Evolutionary conservation across 2,797 vertebrate species (phyloP), one percentile per base, ranked within the genome.

Genomic region (Myotis myotis): DNA sequence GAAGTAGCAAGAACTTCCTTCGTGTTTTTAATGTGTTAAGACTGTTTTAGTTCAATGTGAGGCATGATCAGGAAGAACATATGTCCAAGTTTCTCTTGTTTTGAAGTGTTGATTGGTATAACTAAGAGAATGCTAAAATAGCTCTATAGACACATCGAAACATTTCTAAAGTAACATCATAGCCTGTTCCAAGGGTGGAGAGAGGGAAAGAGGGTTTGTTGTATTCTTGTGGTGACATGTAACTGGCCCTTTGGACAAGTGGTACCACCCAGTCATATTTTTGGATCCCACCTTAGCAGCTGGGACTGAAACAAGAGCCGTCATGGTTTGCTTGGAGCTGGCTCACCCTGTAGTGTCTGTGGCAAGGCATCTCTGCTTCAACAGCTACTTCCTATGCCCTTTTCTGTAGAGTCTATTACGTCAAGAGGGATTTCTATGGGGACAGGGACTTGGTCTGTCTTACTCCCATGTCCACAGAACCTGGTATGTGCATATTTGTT

Each of bases 61-160:
- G 96, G 92, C 97, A 96, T 95, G 97, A 97, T 97, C 97, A 96
- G 97, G 97, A 98, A 97, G 97, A 98, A 98, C 97, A 98, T 98
- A 98, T 98, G 98, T 96, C 97, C 97, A 96, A 98, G 95, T 98
- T 97, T 98, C 93, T 97, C 98, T 98, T 97, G 96, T 98, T 98
- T 98, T 97, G 96, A 98, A 98, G 96, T 87, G 97, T 97, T 98
- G 96, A 97, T 98, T 98, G 93, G 96, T 97, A 97, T 97, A 96
- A 97, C 97, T 97, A 97, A 98, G 93, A 97, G 95, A 96, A 97
- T 97, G 98, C 96, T 98, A 96, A 98, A 98, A 98, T 97, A 98
- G 97, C 97, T 96, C 74, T 98, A 94, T 96, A 98, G 97, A 96
- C 95, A 96, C 96, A 94, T 28, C 88, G 95, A 96, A 97, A 96